Base-by-base conservation (phyloP, 2,797 vertebrate species). In the Mycteria americana region DNA sequence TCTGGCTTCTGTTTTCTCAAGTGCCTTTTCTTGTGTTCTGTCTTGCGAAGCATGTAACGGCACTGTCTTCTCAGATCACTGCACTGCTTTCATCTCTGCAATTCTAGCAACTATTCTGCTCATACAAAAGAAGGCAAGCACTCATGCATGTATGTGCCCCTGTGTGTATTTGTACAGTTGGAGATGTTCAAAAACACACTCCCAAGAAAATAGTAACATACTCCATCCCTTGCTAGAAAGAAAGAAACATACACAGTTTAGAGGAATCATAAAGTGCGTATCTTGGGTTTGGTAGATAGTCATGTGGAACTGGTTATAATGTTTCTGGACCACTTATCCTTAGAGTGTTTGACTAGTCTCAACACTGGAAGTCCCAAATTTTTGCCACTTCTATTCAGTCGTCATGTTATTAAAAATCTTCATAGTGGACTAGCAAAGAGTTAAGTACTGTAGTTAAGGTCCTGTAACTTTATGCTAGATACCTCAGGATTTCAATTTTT, bases 31-130 rank as follows among this genome's bases (percentile, higher is more conserved):
- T 28, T 56, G 22, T 53, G 81, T 43, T 87, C 35, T 35, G 13
- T 21, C 48, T 43, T 27, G 31, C 1, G 0, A 48, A 67, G 64
- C 43, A 2, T 28, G 39, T 37, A 43, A 57, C 6, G 0, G 18
- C 75, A 7, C 7, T 10, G 0, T 41, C 21, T 60, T 33, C 25
- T 35, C 9, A 41, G 60, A 12, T 46, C 62, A 21, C n/a, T 63
- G 79, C 39, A 10, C 39, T 59, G 45, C 54, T 88, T 64, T 80
- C 15, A 31, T 57, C 53, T 54, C 10, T 72, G 35, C 39, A 48
- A 27, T 33, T 72, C 11, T 10, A 48, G 21, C 35, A 57, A 43
- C 24, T 80, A 35, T 57, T 53, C 30, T 15, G 15, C 43, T 63
- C 6, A 5, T 57, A 12, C 7, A 9, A 62, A 92, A 62, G 46